phyloP scores from a whole-genome alignment of 2,797 vertebrate genomes.

The Columba guinea region DNA sequence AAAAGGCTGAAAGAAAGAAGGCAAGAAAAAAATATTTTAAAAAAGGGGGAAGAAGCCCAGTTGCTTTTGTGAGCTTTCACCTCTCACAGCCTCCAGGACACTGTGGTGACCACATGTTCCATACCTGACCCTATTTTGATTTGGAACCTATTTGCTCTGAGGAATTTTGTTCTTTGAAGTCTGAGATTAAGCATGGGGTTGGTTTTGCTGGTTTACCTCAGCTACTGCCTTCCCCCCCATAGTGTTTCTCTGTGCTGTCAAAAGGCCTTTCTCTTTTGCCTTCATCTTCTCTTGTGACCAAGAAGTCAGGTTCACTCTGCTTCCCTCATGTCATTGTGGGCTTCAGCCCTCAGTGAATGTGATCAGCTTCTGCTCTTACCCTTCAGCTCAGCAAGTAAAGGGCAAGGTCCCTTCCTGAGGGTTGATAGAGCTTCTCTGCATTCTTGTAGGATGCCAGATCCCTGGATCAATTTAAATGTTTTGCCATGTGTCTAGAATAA shows the following conservation, averaged over 20 bases:
- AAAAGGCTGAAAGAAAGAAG: slow-evolving; percentile 7
- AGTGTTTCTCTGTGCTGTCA: not conserved
- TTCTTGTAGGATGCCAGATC: not conserved
- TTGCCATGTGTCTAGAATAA: not conserved
- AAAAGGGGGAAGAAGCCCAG: not conserved
- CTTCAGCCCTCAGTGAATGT: not conserved
- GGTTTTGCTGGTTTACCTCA: not conserved
- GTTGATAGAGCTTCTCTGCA: not conserved
- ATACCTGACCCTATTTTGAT: slow-evolving; percentile 50
- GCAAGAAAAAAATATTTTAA: not conserved
- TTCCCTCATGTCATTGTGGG: rapidly evolving
- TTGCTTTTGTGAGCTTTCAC: slow-evolving; percentile 1
- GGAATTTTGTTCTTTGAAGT: slow-evolving; percentile 55
- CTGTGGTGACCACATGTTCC: slow-evolving; percentile 63
- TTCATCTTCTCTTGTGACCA: not conserved
- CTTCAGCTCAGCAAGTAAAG: not conserved
- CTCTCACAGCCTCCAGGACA: not conserved
- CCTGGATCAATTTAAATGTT: not conserved
- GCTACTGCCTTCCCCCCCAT: not conserved
- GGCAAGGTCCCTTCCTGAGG: not conserved
- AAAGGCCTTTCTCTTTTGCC: not conserved
- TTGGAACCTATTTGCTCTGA: slow-evolving; percentile 45
- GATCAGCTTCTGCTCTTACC: not conserved
- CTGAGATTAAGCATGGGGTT: slow-evolving; percentile 10
- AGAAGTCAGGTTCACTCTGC: not conserved